phyloP scores from a whole-genome alignment of 2,888 invertebrate genomes.

The Spisula solida region DNA sequence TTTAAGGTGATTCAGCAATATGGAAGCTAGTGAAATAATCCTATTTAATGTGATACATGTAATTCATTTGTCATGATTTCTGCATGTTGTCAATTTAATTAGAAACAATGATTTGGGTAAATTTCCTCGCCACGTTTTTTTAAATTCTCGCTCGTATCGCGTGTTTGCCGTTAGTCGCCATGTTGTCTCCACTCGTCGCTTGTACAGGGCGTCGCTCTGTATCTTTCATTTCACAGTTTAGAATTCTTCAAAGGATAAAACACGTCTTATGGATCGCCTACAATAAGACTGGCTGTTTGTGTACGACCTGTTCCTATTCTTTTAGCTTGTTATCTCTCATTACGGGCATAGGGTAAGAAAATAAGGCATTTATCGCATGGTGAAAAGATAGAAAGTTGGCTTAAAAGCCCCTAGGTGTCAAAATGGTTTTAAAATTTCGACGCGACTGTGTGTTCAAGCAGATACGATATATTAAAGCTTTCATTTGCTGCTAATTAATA shows the following conservation, averaged over 20 bases:
- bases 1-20: neutral
- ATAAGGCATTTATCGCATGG: slow-evolving; percentile 24
- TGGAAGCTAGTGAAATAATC: neutral
- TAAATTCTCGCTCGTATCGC: slow-evolving; percentile 7
- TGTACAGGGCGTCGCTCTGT: slow-evolving; percentile 20
- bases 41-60: neutral
- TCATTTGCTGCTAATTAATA: slow-evolving; percentile 25
- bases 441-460: slow-evolving; percentile 25
- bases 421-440: slow-evolving; percentile 27
- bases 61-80: neutral
- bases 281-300: slow-evolving; percentile 21
- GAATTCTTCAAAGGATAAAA: slow-evolving; percentile 12
- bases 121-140: slow-evolving; percentile 8
- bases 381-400: slow-evolving; percentile 21
- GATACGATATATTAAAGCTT: slow-evolving; percentile 15
- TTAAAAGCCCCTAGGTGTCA: slow-evolving; percentile 22
- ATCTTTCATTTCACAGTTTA: slow-evolving; percentile 23
- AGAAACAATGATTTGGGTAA: slow-evolving; percentile 2
- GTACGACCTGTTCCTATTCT: neutral
- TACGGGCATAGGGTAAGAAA: slow-evolving; percentile 21
- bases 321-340: slow-evolving; percentile 7
- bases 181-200: slow-evolving; percentile 15
- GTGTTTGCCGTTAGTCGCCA: slow-evolving; percentile 36
- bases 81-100: slow-evolving; percentile 11
- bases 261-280: slow-evolving; percentile 1